Base-by-base conservation (phyloP, 1,140 invertebrate species). In the Drosophila auraria region DNA sequence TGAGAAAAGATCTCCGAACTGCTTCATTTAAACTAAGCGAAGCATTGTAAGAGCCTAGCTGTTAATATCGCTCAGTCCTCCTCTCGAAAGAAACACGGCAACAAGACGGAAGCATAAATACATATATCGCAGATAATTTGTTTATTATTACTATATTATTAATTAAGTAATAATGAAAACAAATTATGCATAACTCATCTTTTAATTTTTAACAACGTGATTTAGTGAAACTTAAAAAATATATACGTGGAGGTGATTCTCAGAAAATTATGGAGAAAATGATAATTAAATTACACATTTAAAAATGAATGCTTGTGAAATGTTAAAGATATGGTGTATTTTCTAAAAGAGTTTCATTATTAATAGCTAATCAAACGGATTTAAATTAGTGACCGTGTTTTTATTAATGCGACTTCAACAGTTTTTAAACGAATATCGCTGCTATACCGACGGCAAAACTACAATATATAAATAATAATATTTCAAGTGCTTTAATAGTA, bases 21-120 rank as follows among this genome's bases (percentile, higher is more conserved):
- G 84, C 80, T 87, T 78, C 74, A 83, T 79, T 78, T 81, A 74
- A 80, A 72, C 58, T 60, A 78, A 74, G 61, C 64, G 69, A 87
- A 79, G 68, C 83, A 83, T 78, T 87, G 79, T 65, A 77, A 80
- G 75, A 83, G 66, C 76, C 70, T 54, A 74, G 73, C 54, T 75
- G 77, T 65, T 77, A 82, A 59, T 62, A 73, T 59, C 59, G 58
- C 68, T 89, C 84, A 89, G 83, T 89, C 65, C 65, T 89, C 59
- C 64, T 62, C 59, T 69, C 66, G 75, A 53, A 78, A 73, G 71
- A 78, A 78, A 83, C 64, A 78, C 49, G 62, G 58, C 60, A 83
- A 63, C 49, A 83, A 80, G 80, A 87, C 83, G 61, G 61, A 47
- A 79, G 47, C 49, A 72, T 59, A 77, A 60, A 59, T 38, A 44